phyloP scores from a whole-genome alignment of 2,797 vertebrate genomes.

The Thalassophryne amazonica region DNA sequence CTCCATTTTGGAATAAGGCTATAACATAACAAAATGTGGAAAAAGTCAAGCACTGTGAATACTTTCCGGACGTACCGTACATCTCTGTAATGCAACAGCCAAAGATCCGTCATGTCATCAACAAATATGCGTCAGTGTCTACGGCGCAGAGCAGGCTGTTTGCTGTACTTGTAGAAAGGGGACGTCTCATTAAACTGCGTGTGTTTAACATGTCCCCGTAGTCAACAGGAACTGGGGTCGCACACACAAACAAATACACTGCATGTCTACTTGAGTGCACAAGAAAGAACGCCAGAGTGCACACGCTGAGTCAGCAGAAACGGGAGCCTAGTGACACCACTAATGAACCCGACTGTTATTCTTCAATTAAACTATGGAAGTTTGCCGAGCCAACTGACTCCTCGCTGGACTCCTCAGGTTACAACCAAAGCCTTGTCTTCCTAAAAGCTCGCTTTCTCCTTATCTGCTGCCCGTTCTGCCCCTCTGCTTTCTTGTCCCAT shows the following conservation, averaged over 20 bases:
- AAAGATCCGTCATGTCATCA: slow-evolving; percentile 25
- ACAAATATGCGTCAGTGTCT: slow-evolving; percentile 32
- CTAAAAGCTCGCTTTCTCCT: slow-evolving; percentile 46
- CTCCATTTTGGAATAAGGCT: too few relatives aligned
- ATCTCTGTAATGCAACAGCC: too few relatives aligned
- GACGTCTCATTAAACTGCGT: slow-evolving; percentile 54
- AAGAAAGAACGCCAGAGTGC: slow-evolving; percentile 1
- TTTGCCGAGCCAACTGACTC: slow-evolving; percentile 45
- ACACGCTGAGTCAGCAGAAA: slow-evolving; percentile 73
- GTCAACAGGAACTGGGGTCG: slow-evolving; percentile 57
- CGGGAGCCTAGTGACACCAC: slow-evolving; percentile 49
- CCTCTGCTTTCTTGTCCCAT: slow-evolving; percentile 48
- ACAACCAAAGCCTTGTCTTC: slow-evolving; percentile 33
- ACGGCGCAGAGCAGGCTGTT: slow-evolving; percentile 56
- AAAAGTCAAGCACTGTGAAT: too few relatives aligned
- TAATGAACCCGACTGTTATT: slow-evolving; percentile 76
- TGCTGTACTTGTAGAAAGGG: slow-evolving; percentile 48
- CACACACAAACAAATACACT: slow-evolving; percentile 3
- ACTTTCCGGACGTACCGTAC: too few relatives aligned
- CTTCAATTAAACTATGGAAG: slow-evolving; percentile 73
- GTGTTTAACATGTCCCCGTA: slow-evolving; percentile 17
- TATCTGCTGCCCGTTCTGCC: slow-evolving; percentile 19
- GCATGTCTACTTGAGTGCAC: slow-evolving; percentile 21
- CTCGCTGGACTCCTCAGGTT: slow-evolving; percentile 47
- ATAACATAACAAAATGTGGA: too few relatives aligned